Conservation (phyloP, 2,797 vertebrate genomes). For the Eulemur mongoz region DNA sequence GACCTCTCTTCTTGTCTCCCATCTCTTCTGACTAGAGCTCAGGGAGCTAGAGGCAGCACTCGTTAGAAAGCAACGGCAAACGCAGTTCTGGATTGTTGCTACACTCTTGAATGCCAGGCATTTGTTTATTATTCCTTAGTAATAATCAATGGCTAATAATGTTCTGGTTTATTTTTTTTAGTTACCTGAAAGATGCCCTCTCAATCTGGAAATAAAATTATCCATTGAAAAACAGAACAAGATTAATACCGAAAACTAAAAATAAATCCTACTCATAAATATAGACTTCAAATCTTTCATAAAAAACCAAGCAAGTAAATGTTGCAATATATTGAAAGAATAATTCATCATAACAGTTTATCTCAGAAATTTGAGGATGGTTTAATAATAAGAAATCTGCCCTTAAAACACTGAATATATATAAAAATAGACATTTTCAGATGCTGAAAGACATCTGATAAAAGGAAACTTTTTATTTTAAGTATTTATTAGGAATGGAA, state of each 20-base stretch:
- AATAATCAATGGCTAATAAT: not conserved
- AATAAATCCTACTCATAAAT: not conserved
- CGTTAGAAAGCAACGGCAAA: not conserved
- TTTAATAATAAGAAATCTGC: not conserved
- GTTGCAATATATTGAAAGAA: not conserved
- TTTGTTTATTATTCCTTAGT: not conserved
- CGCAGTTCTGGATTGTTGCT: not conserved
- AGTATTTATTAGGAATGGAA: not conserved
- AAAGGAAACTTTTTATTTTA: not conserved
- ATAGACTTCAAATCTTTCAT: not conserved
- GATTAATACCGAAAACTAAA: not conserved
- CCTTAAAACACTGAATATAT: not conserved
- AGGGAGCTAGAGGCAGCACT: not conserved
- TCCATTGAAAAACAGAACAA: not conserved
- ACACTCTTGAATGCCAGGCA: not conserved
- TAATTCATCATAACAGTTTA: not conserved
- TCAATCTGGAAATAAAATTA: not conserved
- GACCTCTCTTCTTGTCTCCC: no score
- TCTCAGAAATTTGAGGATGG: not conserved
- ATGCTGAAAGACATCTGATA: not conserved
- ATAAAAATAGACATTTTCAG: not conserved
- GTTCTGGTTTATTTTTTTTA: not conserved
- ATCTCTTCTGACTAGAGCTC: no score
- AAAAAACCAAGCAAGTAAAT: not conserved
- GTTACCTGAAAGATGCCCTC: not conserved